Base-by-base conservation (phyloP, 2,113 vertebrate genomes). In the Phoenicopterus ruber region DNA sequence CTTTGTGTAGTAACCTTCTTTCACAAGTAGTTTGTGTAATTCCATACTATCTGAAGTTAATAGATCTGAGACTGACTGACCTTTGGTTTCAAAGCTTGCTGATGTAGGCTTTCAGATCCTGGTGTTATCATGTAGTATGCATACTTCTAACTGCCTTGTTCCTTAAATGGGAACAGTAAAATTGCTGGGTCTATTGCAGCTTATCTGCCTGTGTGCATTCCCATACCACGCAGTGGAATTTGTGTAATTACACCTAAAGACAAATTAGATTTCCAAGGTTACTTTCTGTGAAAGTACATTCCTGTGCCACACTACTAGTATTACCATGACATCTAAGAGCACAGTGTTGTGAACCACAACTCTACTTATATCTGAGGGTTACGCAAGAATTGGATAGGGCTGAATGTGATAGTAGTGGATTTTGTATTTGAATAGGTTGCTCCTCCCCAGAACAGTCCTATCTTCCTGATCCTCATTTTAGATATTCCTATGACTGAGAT, bases 61-160 rank as follows among this genome's bases (percentile, higher is more conserved):
- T 20, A 84, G 38, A 31, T 59, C n/a, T 0, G 0, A 81, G 55
- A 20, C 16, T 66, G 38, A 38, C 25, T 77, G 81, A 91, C 84
- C 83, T 96, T 92, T 91, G 80, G 12, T 93, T 84, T 86, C 73
- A 67, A 63, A 92, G 55, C 25, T 88, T 94, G 91, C 77, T 95
- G 77, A 82, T 0, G 6, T 42, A 61, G 17, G 63, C 55, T 86
- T 94, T 88, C 83, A 66, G 46, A 54, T 70, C 88, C 21, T 77
- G 26, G 22, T 70, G 49, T 77, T 93, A 38, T 31, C 46, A 20
- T 34, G 26, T 38, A 69, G 61, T 67, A 90, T 70, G 50, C 21
- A 9, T 28, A 57, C 31, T 77, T 90, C n/a, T 57, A 89, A 47
- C 17, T 79, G 55, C 71, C 46, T 73, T 73, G 29, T 86, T 86